Conservation (phyloP, 37 sponge, comb jelly and placozoan genomes). For the Petrosia ficiformis region DNA sequence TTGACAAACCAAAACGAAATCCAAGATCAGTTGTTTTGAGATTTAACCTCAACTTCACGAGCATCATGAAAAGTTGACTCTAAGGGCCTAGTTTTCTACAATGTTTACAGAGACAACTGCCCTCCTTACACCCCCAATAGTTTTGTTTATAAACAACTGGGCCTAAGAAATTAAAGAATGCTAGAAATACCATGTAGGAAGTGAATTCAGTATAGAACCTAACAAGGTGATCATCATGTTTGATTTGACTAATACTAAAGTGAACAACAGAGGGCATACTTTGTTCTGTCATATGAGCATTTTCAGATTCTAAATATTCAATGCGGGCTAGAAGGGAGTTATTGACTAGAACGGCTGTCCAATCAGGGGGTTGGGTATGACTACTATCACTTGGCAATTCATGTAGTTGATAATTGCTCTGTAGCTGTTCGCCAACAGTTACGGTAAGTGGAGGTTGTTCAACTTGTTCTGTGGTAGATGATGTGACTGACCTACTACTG, state of each 20-base stretch:
- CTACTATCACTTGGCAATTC: no score
- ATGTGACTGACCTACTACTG: no score
- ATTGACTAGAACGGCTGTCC: neutral
- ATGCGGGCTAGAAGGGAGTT: slow-evolving; percentile 3
- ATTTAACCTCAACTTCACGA: slow-evolving; percentile 12
- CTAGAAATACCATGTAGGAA: neutral
- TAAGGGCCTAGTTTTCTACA: neutral
- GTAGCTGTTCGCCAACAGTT: no score
- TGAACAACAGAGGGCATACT: neutral
- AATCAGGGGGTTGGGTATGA: no score
- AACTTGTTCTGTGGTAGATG: no score
- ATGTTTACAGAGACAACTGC: neutral
- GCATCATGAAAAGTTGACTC: slow-evolving; percentile 14
- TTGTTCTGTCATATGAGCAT: neutral
- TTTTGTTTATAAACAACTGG: neutral
- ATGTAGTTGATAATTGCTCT: no score
- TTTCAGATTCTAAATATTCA: neutral
- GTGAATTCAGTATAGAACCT: slow-evolving; percentile 1
- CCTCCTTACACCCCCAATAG: slow-evolving; percentile 14
- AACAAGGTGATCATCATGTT: slow-evolving; percentile 7
- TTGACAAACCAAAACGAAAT: slow-evolving; percentile 14
- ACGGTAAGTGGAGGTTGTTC: no score
- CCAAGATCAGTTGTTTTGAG: neutral
- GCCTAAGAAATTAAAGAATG: slow-evolving; percentile 6
- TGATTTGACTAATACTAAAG: neutral